Evolutionary conservation across 2,888 invertebrate species (phyloP).

Genomic region (Patella ulyssiponensis): DNA sequence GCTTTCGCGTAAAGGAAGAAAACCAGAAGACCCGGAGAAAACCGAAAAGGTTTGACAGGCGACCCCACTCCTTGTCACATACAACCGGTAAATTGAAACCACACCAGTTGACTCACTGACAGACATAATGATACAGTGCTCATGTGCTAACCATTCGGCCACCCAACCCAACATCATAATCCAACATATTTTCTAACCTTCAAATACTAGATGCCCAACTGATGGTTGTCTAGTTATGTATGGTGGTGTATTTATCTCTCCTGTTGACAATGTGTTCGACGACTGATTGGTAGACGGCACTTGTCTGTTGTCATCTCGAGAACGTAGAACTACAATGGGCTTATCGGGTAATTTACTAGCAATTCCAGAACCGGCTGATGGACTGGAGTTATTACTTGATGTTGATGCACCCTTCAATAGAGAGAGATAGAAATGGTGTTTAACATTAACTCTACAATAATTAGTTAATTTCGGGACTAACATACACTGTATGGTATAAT

Average conservation of each 20-base stretch:
- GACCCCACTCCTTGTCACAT: too few relatives aligned
- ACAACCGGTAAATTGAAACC: too few relatives aligned
- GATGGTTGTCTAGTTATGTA: slow-evolving; percentile 21
- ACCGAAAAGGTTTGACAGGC: too few relatives aligned
- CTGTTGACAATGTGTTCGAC: slow-evolving; percentile 17
- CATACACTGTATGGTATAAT: too few relatives aligned
- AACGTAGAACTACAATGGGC: slow-evolving; percentile 48
- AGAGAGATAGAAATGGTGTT: background rate
- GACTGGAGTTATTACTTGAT: background rate
- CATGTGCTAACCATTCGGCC: too few relatives aligned
- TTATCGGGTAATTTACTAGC: slow-evolving; percentile 42
- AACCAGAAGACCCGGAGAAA: too few relatives aligned
- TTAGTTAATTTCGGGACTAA: too few relatives aligned
- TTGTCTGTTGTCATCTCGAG: slow-evolving; percentile 43
- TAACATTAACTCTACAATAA: too few relatives aligned
- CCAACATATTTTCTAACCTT: slow-evolving; percentile 15
- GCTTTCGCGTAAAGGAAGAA: too few relatives aligned
- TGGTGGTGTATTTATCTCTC: slow-evolving; percentile 31
- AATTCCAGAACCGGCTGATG: slow-evolving; percentile 15
- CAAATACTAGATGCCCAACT: slow-evolving; percentile 16
- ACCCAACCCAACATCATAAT: too few relatives aligned
- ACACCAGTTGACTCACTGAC: too few relatives aligned
- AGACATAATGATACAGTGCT: too few relatives aligned
- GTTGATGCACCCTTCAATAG: slow-evolving; percentile 1
- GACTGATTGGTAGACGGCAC: slow-evolving; percentile 6